Percentiles rank a stretch among this genome's conserved stretches.
phyloP scores from a whole-genome alignment of 2,113 vertebrate species.

The Odontesthes bonariensis region DNA sequence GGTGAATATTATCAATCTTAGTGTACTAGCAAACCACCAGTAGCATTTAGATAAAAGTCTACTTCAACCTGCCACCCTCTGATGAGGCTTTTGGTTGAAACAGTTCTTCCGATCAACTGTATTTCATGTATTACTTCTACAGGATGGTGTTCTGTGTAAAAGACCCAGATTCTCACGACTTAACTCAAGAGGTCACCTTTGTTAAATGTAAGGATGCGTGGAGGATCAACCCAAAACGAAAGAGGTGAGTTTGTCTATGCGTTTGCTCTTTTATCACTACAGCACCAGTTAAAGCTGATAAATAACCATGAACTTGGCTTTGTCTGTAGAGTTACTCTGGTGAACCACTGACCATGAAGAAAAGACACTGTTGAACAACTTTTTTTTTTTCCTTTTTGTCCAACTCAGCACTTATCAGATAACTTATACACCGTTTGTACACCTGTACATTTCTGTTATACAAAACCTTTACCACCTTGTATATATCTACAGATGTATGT shows the following conservation, averaged over 20 bases:
- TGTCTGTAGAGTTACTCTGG: conserved; percentile 61
- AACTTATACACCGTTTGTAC: conserved; percentile 60
- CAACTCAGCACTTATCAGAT: conserved; percentile 63
- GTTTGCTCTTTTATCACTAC: background rate
- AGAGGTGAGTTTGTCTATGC: conserved; percentile 55
- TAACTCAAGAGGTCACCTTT: conserved; percentile 74
- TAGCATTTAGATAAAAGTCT: background rate
- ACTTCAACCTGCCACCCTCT: background rate
- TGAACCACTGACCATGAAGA: conserved; percentile 53
- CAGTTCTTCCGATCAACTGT: background rate
- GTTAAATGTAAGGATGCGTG: conserved; percentile 78
- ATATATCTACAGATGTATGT: conserved; percentile 35
- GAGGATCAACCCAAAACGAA: conserved; percentile 58
- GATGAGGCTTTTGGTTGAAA: background rate
- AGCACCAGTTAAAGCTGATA: background rate
- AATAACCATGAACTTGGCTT: conserved; percentile 14
- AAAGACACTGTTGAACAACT: background rate
- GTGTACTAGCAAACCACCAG: no score
- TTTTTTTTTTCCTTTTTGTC: background rate
- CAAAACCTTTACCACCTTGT: conserved; percentile 42
- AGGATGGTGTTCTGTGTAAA: conserved; percentile 81
- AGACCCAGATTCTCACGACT: conserved; percentile 48
- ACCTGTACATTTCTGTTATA: conserved; percentile 34
- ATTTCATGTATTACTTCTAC: conserved; percentile 13
- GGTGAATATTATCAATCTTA: no score